Conservation (phyloP, 2,113 vertebrate species). For the Syngnathus scovelli region DNA sequence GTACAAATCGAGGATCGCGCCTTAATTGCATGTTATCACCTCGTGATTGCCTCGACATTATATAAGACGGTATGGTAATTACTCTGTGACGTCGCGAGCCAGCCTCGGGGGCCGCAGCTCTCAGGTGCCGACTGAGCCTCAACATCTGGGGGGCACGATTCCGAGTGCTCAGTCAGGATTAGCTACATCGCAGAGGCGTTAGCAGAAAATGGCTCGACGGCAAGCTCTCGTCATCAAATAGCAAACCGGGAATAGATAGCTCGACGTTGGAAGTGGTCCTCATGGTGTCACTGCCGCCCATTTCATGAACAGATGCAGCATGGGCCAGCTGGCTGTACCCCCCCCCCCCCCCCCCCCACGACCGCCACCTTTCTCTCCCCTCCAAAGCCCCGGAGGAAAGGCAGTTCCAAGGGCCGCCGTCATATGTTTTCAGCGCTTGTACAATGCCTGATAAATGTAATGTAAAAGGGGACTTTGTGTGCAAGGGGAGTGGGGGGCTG, state of each 20-base stretch:
- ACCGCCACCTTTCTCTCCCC: slow-evolving; percentile 11
- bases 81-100: slow-evolving; percentile 97
- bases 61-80: slow-evolving; percentile 99
- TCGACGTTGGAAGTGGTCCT: slow-evolving; percentile 38
- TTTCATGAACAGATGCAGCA: slow-evolving; percentile 68
- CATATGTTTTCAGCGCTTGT: slow-evolving; percentile 73
- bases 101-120: slow-evolving; percentile 82
- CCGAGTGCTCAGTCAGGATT: slow-evolving; percentile 49
- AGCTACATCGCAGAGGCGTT: slow-evolving; percentile 28
- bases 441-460: slow-evolving; percentile 76
- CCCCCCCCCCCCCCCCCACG: slow-evolving; percentile 38
- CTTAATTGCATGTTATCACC: slow-evolving; percentile 99
- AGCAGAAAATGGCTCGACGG: slow-evolving; percentile 40
- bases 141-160: slow-evolving; percentile 58
- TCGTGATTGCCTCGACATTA: slow-evolving; percentile 98
- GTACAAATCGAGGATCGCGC: slow-evolving; percentile 87
- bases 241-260: not conserved
- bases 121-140: slow-evolving; percentile 62
- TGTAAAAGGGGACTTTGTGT: slow-evolving; percentile 65
- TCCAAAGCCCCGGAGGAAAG: slow-evolving; percentile 60
- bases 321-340: slow-evolving; percentile 69
- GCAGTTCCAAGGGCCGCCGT: slow-evolving; percentile 69
- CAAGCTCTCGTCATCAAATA: not conserved
- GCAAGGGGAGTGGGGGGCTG: slow-evolving; percentile 53
- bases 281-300: slow-evolving; percentile 61